Evolutionary conservation across 2,113 vertebrate genomes (phyloP), one percentile per base, ranked within the genome.

Genomic region (Cairina moschata): DNA sequence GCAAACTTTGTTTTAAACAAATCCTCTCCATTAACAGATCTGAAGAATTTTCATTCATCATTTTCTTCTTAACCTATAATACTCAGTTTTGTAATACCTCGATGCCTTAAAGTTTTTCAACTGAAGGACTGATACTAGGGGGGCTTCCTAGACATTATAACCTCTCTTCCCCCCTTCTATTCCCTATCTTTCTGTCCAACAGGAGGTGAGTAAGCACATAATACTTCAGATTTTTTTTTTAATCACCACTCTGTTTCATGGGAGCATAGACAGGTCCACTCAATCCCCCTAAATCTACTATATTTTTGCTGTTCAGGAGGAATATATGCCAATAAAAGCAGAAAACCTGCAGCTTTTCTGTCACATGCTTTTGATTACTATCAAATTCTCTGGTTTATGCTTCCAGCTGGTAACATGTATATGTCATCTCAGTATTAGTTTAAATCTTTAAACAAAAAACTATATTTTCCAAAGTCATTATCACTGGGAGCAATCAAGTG

Each of bases 381-480:
- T 91, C 95, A 97, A 96, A 92, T 97, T 97, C 96, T 97, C 97
- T 97, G 97, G 94, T 96, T 98, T 98, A 97, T 91, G 97, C 97
- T 98, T 97, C 97, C 97, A 97, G 97, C 91, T 95, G 95, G 91
- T 97, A 97, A 97, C 93, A 89, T 90, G 84, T 97, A 95, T 92
- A 94, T 90, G 91, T 97, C 93, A 97, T 96, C 94, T 97, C 97
- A 84, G 95, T 94, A 97, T 99, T 99, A 99, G 96, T 99, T 99
- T 98, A 99, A 99, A 97, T 99, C 99, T 98, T 99, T 99, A 99
- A 99, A 99, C 98, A 99, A 99, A 99, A 99, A 99, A 99, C 99
- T 99, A 99, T 99, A 99, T 99, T 99, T 99, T 98, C 99, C 99
- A 99, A 99, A 99, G 98, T 99, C 99, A 98, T 99, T 99, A 99